These are phyloP conservation scores for Jaculus jaculus DNA, from an alignment of 2,113 vertebrate genomes.

Conservation along the genomic window DNA sequence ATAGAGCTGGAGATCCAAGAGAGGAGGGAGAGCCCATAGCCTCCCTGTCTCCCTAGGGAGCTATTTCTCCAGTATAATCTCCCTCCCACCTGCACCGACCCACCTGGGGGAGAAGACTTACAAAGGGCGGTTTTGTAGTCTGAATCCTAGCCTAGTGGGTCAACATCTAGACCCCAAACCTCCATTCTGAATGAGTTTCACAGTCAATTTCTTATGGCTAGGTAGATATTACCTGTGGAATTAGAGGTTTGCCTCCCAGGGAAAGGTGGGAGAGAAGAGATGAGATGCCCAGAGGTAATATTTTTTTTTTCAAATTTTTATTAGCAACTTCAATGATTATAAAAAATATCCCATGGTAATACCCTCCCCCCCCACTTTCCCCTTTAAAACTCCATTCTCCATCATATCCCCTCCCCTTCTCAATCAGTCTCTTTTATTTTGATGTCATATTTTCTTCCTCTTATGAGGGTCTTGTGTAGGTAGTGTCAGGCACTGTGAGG, in stretches of 20 bases:
- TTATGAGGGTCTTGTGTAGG: too few relatives aligned
- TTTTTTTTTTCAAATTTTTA: too few relatives aligned
- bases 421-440: too few relatives aligned
- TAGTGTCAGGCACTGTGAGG: too few relatives aligned
- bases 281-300: neutral
- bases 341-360: too few relatives aligned
- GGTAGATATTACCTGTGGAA: neutral
- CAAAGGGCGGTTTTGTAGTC: conserved; percentile 21
- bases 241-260: neutral
- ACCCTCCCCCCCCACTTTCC: too few relatives aligned
- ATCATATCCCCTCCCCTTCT: too few relatives aligned
- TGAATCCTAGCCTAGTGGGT: neutral
- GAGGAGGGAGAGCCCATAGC: neutral
- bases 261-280: neutral
- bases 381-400: too few relatives aligned
- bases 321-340: too few relatives aligned
- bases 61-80: neutral
- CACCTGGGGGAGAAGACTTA: neutral
- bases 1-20: neutral
- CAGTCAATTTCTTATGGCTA: neutral
- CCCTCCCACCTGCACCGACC: neutral
- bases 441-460: too few relatives aligned
- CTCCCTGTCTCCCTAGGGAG: neutral
- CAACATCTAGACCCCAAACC: conserved; percentile 7
- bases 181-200: neutral